These are phyloP conservation scores for Nephrocerus scutellatus DNA, from an alignment of 2,888 invertebrate genomes.

Conservation along the genomic window DNA sequence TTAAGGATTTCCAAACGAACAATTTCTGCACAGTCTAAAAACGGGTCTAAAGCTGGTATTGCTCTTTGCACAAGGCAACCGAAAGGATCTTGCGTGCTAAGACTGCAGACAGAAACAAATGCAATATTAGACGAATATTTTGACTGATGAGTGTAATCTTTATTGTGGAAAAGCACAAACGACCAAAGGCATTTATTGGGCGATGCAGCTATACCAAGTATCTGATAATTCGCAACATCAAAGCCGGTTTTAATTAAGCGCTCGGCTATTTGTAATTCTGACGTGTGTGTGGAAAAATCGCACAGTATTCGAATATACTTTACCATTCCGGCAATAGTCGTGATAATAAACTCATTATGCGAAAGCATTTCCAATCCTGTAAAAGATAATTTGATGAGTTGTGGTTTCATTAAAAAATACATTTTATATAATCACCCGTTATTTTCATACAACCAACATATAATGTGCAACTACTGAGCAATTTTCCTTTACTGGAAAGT, in stretches of 20 bases:
- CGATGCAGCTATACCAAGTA: conserved; percentile 32
- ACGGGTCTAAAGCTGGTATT: conserved; percentile 15
- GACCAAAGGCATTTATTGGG: conserved; percentile 31
- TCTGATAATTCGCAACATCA: conserved; percentile 27
- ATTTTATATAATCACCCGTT: conserved; percentile 24
- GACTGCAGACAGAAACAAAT: conserved; percentile 26
- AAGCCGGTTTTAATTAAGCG: conserved; percentile 22
- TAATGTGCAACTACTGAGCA: conserved; percentile 22
- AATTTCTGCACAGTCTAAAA: conserved; percentile 31
- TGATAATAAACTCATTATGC: conserved; percentile 27
- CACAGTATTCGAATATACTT: conserved; percentile 24
- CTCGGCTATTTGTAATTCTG: conserved; percentile 19
- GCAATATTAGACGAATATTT: conserved; percentile 14
- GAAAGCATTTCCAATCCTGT: conserved; percentile 30
- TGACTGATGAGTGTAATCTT: conserved; percentile 26
- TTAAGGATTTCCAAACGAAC: conserved; percentile 33
- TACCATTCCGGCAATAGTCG: conserved; percentile 27
- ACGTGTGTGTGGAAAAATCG: conserved; percentile 1
- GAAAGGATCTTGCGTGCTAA: conserved; percentile 25
- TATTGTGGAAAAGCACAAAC: conserved; percentile 30
- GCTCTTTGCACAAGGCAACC: conserved; percentile 18
- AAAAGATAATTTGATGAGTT: conserved; percentile 3
- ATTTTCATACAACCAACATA: conserved; percentile 36
- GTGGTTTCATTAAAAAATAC: too few relatives aligned
- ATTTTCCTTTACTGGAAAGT: conserved; percentile 17